These are phyloP conservation scores for Poecilia picta DNA, from an alignment of 2,797 vertebrate genomes.

Conservation along the genomic window DNA sequence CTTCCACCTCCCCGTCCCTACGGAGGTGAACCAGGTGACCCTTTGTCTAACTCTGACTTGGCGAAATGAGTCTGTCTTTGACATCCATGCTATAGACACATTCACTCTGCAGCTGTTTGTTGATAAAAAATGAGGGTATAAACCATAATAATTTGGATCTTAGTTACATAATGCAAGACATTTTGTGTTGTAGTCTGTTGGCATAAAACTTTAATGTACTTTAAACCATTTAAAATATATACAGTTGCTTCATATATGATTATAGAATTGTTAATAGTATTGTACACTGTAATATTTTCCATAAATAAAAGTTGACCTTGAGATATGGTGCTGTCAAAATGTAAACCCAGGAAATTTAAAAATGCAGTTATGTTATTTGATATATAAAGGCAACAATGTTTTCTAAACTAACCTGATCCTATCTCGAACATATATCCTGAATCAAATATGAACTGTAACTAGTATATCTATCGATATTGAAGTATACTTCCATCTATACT, in stretches of 20 bases:
- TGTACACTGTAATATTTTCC: neutral
- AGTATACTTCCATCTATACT: no score
- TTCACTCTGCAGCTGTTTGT: constrained; percentile 30
- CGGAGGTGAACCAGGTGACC: constrained; percentile 37
- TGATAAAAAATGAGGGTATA: constrained; percentile 19
- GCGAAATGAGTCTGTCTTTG: constrained; percentile 5
- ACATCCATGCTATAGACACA: constrained; percentile 40
- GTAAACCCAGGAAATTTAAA: neutral
- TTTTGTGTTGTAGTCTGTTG: neutral
- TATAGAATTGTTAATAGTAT: neutral
- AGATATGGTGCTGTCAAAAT: neutral
- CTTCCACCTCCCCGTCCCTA: constrained; percentile 16
- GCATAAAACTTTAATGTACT: neutral
- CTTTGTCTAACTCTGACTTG: constrained; percentile 24
- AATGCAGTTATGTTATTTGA: neutral
- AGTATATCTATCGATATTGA: no score
- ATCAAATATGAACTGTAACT: neutral
- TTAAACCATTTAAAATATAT: neutral
- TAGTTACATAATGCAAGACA: neutral
- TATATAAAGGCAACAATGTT: neutral
- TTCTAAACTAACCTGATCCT: neutral
- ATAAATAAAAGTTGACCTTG: neutral
- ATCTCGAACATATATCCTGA: neutral
- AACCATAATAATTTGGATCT: constrained; percentile 11
- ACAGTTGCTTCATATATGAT: neutral